phyloP scores from a whole-genome alignment of 2,113 vertebrate genomes.

The Sorex araneus region DNA sequence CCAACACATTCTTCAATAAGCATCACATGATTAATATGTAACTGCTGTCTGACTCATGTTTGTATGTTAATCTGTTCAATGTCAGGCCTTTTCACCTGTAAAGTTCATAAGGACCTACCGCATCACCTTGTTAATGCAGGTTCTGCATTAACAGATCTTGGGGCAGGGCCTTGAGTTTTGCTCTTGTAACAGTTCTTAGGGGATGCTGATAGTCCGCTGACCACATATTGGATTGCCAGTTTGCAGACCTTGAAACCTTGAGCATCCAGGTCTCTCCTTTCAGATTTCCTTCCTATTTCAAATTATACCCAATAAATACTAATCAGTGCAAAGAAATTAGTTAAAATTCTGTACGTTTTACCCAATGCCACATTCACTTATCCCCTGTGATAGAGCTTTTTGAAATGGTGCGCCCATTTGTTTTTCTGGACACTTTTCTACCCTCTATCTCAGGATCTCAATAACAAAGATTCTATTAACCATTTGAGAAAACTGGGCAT shows the following conservation, averaged over 20 bases:
- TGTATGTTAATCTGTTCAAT: background rate
- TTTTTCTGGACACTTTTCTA: slow-evolving; percentile 8
- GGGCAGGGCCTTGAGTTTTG: background rate
- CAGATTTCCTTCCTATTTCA: slow-evolving; percentile 19
- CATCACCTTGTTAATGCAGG: slow-evolving; percentile 32
- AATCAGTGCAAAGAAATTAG: background rate
- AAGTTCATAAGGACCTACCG: background rate
- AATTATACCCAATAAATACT: background rate
- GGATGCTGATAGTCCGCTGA: background rate
- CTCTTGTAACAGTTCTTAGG: background rate
- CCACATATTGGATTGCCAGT: background rate
- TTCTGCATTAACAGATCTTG: slow-evolving; percentile 13
- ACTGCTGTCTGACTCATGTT: slow-evolving; percentile 32
- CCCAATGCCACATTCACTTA: background rate
- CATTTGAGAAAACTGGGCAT: background rate
- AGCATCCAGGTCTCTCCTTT: slow-evolving; percentile 2
- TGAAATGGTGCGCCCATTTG: background rate
- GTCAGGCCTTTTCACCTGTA: slow-evolving; percentile 1
- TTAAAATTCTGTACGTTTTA: slow-evolving; percentile 42
- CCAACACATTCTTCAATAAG: slow-evolving; percentile 55
- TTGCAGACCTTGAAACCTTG: background rate
- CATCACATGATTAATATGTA: background rate
- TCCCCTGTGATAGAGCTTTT: background rate
- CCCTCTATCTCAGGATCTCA: slow-evolving; percentile 19
- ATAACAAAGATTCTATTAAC: background rate